Evolutionary conservation across 2,888 invertebrate species (phyloP).

Genomic region (Phyllotreta striolata): DNA sequence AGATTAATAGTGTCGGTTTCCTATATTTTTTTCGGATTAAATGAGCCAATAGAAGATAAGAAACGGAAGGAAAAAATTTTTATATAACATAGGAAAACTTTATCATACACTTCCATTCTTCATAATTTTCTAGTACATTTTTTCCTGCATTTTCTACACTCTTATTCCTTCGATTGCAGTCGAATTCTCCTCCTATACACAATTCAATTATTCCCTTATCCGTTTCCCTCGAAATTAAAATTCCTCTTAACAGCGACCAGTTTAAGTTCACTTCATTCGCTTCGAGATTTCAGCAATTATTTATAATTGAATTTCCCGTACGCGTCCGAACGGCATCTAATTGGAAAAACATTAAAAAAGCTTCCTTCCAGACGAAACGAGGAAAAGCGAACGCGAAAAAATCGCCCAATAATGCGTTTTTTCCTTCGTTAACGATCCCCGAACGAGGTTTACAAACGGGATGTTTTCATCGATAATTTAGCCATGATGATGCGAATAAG

Average conservation of each 20-base stretch:
- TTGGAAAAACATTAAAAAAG: conserved; percentile 24
- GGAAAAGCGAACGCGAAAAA: neutral
- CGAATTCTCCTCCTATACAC: conserved; percentile 10
- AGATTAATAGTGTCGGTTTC: too few relatives aligned
- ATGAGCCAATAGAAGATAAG: too few relatives aligned
- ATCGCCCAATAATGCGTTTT: too few relatives aligned
- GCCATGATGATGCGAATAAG: too few relatives aligned
- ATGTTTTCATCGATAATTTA: too few relatives aligned
- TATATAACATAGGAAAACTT: too few relatives aligned
- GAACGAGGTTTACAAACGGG: too few relatives aligned
- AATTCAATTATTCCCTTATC: conserved; percentile 39
- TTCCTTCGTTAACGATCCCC: too few relatives aligned
- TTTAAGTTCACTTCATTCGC: conserved; percentile 34
- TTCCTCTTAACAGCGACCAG: conserved; percentile 36
- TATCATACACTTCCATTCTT: neutral
- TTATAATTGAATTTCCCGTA: conserved; percentile 29
- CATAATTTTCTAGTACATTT: conserved; percentile 14
- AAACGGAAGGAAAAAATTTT: too few relatives aligned
- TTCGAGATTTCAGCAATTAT: conserved; percentile 35
- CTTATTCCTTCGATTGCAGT: too few relatives aligned
- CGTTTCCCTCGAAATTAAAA: conserved; percentile 38
- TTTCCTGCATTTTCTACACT: too few relatives aligned
- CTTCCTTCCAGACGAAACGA: neutral
- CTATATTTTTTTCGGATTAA: too few relatives aligned
- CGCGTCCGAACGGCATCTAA: conserved; percentile 10